These are phyloP conservation scores for Mungos mungo DNA, from an alignment of 2,113 vertebrate genomes.

Conservation along the genomic window DNA sequence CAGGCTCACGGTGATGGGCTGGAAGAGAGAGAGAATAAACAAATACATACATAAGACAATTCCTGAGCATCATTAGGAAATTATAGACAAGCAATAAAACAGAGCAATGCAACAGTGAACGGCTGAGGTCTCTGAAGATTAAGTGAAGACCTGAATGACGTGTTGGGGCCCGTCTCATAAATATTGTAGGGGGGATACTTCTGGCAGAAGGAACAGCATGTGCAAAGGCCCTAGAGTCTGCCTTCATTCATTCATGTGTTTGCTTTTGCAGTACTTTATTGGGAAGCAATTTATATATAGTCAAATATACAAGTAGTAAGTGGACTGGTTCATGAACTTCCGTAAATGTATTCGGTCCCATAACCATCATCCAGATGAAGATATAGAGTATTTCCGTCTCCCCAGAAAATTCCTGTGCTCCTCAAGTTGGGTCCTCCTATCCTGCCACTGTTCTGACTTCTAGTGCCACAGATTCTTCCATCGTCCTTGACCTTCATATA, in stretches of 20 bases:
- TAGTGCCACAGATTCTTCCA: no score
- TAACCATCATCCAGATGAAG: background rate
- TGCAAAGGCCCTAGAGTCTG: background rate
- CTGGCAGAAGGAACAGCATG: background rate
- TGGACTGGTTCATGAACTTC: background rate
- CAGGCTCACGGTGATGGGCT: background rate
- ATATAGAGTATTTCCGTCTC: background rate
- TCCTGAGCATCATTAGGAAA: background rate
- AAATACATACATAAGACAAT: background rate
- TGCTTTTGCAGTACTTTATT: background rate
- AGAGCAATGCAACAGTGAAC: accelerated
- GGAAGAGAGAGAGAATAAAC: background rate
- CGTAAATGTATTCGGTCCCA: background rate
- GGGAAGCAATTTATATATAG: background rate
- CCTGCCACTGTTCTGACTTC: background rate
- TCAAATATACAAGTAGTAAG: background rate
- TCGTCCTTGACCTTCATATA: background rate
- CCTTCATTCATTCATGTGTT: background rate
- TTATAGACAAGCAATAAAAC: background rate
- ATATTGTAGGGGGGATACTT: accelerated
- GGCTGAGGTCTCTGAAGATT: background rate
- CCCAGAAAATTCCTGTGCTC: background rate
- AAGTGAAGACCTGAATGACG: background rate
- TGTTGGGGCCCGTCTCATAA: background rate
- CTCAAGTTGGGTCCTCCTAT: background rate